These are phyloP conservation scores for Ammodramus savannarum DNA, from an alignment of 2,113 vertebrate species.

Conservation along the genomic window DNA sequence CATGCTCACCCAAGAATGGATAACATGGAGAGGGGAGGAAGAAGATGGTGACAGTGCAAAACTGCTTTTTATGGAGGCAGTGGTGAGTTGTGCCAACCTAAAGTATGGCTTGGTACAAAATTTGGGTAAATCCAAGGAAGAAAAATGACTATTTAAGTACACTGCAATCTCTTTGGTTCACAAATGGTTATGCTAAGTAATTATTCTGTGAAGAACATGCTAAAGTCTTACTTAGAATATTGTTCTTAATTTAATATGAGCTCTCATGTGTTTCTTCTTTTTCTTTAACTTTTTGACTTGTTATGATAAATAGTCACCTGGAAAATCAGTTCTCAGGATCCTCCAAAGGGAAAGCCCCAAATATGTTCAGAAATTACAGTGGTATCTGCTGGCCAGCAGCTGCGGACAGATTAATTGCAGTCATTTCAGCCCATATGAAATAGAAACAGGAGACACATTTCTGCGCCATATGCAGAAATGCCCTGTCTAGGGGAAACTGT, in stretches of 20 bases:
- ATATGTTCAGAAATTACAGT: neutral
- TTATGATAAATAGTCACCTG: neutral
- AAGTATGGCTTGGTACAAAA: neutral
- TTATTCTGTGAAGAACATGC: neutral
- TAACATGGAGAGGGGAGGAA: neutral
- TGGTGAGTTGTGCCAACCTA: neutral
- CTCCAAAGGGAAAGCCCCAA: neutral
- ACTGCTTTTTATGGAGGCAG: neutral
- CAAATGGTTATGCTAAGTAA: neutral
- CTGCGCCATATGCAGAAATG: neutral
- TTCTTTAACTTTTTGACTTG: neutral
- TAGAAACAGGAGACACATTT: neutral
- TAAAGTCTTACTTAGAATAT: neutral
- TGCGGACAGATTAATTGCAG: neutral
- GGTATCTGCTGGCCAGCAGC: neutral
- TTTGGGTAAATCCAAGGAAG: neutral
- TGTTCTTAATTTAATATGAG: neutral
- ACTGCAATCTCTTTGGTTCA: neutral
- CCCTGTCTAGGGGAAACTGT: neutral
- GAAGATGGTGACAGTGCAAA: neutral
- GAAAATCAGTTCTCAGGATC: neutral
- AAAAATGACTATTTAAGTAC: neutral
- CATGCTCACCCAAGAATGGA: fast-evolving
- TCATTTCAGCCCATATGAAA: neutral
- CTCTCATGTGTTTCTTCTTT: neutral